These are phyloP conservation scores for Aplysia californica DNA, from an alignment of 1,140 invertebrate genomes.

Conservation along the genomic window DNA sequence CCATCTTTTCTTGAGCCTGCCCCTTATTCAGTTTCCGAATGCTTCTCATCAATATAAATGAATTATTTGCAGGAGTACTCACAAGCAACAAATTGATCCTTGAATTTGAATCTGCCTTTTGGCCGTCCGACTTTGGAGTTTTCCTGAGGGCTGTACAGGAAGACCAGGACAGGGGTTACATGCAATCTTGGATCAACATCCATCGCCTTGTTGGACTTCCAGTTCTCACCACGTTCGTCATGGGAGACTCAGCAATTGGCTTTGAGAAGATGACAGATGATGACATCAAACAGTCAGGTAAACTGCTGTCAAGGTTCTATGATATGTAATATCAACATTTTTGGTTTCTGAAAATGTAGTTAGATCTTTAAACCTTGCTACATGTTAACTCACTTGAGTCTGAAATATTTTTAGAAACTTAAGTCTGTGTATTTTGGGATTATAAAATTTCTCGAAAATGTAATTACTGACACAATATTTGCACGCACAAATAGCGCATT, in stretches of 20 bases:
- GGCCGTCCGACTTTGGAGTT: constrained; percentile 46
- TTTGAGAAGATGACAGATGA: constrained; percentile 41
- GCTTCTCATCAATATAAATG: background rate
- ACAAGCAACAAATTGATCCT: constrained; percentile 50
- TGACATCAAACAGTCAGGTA: constrained; percentile 35
- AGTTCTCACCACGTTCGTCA: constrained; percentile 36
- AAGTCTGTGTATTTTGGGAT: no score
- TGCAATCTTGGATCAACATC: constrained; percentile 47
- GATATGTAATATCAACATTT: background rate
- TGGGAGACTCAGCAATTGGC: constrained; percentile 29
- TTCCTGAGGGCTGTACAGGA: constrained; percentile 36
- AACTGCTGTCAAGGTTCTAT: background rate
- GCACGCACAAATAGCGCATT: no score
- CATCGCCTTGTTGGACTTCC: constrained; percentile 36
- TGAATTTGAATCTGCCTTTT: constrained; percentile 49
- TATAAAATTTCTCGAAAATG: no score
- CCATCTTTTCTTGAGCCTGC: no score
- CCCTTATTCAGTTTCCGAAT: background rate
- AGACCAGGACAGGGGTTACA: constrained; percentile 32
- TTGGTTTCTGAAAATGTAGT: background rate
- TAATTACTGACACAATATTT: no score
- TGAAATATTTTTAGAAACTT: no score
- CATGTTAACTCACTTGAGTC: no score
- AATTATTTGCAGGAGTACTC: no score
- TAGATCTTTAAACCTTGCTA: background rate